These are phyloP conservation scores for Actenoides hombroni DNA, from an alignment of 2,113 vertebrate genomes.

Conservation along the genomic window DNA sequence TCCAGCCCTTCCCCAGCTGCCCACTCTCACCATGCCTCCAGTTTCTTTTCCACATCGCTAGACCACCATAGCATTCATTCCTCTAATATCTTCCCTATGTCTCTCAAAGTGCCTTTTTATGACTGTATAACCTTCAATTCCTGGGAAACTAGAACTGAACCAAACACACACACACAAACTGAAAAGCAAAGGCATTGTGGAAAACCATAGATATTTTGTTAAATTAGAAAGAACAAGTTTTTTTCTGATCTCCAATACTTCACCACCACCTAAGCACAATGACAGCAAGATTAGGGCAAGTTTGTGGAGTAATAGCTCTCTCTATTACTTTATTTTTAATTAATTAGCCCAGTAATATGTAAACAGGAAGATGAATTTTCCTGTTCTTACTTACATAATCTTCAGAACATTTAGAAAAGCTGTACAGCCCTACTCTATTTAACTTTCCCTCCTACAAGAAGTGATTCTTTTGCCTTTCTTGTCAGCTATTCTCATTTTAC, in stretches of 20 bases:
- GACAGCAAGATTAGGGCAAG: not conserved
- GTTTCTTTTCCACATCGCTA: not conserved
- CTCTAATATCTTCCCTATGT: not conserved
- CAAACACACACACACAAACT: not conserved
- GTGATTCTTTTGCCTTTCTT: not conserved
- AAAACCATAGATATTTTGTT: not conserved
- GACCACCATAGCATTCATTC: not conserved
- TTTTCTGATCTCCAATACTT: not conserved
- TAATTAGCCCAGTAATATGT: not conserved
- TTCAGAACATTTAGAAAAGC: not conserved
- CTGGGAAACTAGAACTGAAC: not conserved
- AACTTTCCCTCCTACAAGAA: not conserved
- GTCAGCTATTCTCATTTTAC: not conserved
- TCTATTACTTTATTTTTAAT: not conserved
- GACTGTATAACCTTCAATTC: rapidly evolving
- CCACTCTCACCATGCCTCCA: not conserved
- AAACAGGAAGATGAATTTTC: not conserved
- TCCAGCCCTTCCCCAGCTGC: not conserved
- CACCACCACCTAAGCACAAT: not conserved
- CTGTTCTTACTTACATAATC: not conserved
- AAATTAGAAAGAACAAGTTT: not conserved
- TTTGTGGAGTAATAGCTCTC: not conserved
- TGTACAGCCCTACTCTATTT: not conserved
- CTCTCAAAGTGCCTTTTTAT: not conserved
- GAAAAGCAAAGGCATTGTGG: not conserved